Conservation (phyloP, 1,140 invertebrate species). For the Dendrolimus punctatus region DNA sequence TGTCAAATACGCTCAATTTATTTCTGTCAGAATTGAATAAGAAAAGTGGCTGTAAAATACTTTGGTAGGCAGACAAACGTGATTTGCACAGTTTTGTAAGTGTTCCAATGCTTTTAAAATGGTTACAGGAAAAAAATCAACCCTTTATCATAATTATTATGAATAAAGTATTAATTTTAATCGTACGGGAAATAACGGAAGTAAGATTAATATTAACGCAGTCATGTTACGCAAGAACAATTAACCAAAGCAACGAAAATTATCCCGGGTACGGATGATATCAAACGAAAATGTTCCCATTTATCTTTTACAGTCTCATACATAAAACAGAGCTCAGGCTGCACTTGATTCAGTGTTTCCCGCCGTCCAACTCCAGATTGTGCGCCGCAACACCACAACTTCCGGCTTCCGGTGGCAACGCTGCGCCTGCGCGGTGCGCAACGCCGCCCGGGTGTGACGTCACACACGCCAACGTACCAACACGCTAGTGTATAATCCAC, state of each 20-base stretch:
- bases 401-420: constrained; percentile 52
- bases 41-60: no score
- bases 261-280: constrained; percentile 22
- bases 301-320: constrained; percentile 54
- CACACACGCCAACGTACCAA: constrained; percentile 30
- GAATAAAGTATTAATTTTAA: no score
- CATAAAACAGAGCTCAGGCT: constrained; percentile 54
- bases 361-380: constrained; percentile 63
- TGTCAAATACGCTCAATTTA: no score
- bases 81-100: no score
- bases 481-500: constrained; percentile 11
- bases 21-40: no score
- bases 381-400: constrained; percentile 56
- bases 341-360: constrained; percentile 66
- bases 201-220: no score
- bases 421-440: constrained; percentile 46
- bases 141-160: no score
- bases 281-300: constrained; percentile 42
- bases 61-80: no score
- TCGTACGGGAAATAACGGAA: no score
- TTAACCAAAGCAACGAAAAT: constrained; percentile 28
- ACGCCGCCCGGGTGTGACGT: constrained; percentile 29
- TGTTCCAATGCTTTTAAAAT: no score
- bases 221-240: constrained; percentile 11
- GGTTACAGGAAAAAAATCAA: no score